Conservation (phyloP, 2,113 vertebrate species). For the Opisthocomus hoazin region DNA sequence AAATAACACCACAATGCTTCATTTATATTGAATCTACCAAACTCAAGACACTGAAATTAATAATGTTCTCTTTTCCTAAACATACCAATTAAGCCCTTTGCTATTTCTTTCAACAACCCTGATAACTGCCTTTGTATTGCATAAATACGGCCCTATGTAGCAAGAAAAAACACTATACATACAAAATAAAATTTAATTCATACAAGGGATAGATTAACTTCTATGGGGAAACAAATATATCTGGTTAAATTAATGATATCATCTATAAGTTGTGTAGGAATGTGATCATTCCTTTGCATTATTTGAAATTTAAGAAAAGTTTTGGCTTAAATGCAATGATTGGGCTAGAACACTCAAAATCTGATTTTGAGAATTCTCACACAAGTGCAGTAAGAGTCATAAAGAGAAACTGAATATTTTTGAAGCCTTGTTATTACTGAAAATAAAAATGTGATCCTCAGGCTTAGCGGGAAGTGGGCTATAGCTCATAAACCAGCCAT, state of each 20-base stretch:
- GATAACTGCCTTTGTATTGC: neutral
- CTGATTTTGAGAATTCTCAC: neutral
- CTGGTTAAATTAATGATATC: neutral
- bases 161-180: neutral
- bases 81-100: neutral
- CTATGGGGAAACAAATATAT: neutral
- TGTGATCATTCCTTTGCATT: neutral
- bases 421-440: neutral
- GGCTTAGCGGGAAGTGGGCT: neutral
- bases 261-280: neutral
- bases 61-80: neutral
- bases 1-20: neutral
- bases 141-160: neutral
- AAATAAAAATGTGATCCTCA: neutral
- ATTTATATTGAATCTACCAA: neutral
- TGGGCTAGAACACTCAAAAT: neutral
- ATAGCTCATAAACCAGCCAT: neutral
- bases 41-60: neutral
- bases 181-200: neutral
- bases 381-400: neutral
- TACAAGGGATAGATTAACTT: neutral
- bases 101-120: neutral
- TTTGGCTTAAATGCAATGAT: neutral
- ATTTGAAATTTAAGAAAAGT: neutral
- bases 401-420: neutral